These are phyloP conservation scores for Synergus laeviventris DNA, from an alignment of 2,888 invertebrate species.

Conservation along the genomic window DNA sequence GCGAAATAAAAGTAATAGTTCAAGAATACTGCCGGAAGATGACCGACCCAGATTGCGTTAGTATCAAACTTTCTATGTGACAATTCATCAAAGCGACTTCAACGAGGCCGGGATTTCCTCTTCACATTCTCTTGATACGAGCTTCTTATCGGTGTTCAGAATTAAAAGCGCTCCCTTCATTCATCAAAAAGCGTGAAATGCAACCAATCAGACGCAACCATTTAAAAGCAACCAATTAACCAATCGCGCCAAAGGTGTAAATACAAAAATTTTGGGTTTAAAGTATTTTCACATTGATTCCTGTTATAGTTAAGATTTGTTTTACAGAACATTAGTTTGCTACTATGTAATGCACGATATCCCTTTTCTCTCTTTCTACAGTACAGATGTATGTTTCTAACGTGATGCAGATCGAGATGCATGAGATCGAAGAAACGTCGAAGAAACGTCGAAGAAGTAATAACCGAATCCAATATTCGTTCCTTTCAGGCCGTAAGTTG, in stretches of 20 bases:
- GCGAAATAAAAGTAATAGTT: conserved; percentile 21
- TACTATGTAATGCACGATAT: conserved; percentile 41
- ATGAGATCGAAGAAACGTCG: conserved; percentile 56
- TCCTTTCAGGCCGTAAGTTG: conserved; percentile 69
- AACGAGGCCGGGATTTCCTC: not conserved
- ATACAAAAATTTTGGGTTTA: too few relatives aligned
- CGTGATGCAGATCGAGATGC: conserved; percentile 49
- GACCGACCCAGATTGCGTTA: not conserved
- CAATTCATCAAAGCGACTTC: conserved; percentile 4
- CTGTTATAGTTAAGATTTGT: not conserved
- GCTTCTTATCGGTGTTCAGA: not conserved
- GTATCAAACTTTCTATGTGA: conserved; percentile 5
- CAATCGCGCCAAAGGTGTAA: too few relatives aligned
- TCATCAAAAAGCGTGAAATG: too few relatives aligned
- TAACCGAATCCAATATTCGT: conserved; percentile 75
- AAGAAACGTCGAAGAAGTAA: conserved; percentile 69
- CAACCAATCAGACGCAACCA: too few relatives aligned
- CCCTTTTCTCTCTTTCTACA: conserved; percentile 46
- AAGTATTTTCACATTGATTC: not conserved
- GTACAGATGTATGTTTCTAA: conserved; percentile 24
- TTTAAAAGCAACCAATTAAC: too few relatives aligned
- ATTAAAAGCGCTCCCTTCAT: too few relatives aligned
- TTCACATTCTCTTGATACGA: not conserved
- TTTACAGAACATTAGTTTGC: not conserved
- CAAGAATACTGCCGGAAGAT: not conserved